Base-by-base conservation (phyloP, 1,140 invertebrate genomes). In the Sitophilus oryzae region DNA sequence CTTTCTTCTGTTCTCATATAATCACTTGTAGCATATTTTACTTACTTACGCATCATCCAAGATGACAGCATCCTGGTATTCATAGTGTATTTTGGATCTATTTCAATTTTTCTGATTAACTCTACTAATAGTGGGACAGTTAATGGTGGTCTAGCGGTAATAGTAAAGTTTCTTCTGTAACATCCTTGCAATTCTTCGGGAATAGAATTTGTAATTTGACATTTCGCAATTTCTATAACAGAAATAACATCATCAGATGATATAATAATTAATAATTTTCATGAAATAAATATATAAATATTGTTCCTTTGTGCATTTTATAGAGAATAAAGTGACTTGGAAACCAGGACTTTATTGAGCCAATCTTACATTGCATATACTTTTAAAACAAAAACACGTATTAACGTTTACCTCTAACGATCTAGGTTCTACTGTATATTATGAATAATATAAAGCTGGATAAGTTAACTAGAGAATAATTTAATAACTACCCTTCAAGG, bases 1-100 rank as follows among this genome's bases (percentile, higher is more conserved):
- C 21, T 15, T 11, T 18, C 43, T 21, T 21, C 11, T 20, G 14
- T 45, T 45, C 15, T 15, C 14, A 36, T 47, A 9, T 14, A 14
- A n/a, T 23, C 21, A 23, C 15, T 47, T 47, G 1, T 21, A 51
- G 10, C 18, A 20, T 20, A 34, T 20, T 6, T 2, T 52, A 22
- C 50, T 42, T 66, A 80, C 79, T 75, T 76, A 58, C 76, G 74
- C n/a, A 82, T 57, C 43, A 82, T 66, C 1, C 75, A 69, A 11
- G 76, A 71, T 16, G 73, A 71, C 19, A 81, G 66, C 41, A 74
- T 60, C 63, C 76, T 73, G 52, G 78, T 72, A 59, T 79, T 73
- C 18, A 76, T 70, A 3, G 64, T 62, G 16, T 53, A 58, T 14
- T 67, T 66, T 0, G 73, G 66, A 47, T 71, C 55, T 22, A 60